Conservation (phyloP, 2,888 invertebrate species). For the Macrophya annulata region DNA sequence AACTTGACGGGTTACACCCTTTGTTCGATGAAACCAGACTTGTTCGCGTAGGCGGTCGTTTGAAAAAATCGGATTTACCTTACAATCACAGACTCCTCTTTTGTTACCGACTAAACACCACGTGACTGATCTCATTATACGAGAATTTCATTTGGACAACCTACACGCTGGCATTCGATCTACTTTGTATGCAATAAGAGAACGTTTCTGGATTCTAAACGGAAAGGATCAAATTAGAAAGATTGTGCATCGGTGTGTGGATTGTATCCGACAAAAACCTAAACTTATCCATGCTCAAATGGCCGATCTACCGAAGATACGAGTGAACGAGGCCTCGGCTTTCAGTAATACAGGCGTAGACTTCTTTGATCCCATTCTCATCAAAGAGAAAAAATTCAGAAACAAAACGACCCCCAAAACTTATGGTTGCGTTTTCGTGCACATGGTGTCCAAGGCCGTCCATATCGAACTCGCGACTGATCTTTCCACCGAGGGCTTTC, state of each 20-base stretch:
- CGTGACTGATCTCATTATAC: slow-evolving; percentile 58
- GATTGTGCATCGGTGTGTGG: slow-evolving; percentile 58
- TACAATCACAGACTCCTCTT: slow-evolving; percentile 55
- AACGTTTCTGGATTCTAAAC: slow-evolving; percentile 57
- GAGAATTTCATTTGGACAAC: slow-evolving; percentile 43
- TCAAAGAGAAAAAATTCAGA: slow-evolving; percentile 47
- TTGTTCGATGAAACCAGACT: slow-evolving; percentile 51
- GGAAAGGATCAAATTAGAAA: slow-evolving; percentile 55
- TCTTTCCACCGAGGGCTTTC: slow-evolving; percentile 3
- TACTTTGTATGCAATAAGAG: slow-evolving; percentile 53
- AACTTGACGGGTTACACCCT: neutral
- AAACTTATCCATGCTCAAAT: slow-evolving; percentile 58
- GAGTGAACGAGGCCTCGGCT: slow-evolving; percentile 51
- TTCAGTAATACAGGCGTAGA: slow-evolving; percentile 58
- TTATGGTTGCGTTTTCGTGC: slow-evolving; percentile 39
- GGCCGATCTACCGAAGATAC: slow-evolving; percentile 55
- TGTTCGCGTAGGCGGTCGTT: slow-evolving; percentile 58
- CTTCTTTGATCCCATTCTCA: slow-evolving; percentile 46
- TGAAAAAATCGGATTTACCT: slow-evolving; percentile 12
- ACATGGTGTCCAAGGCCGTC: slow-evolving; percentile 26
- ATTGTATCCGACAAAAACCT: slow-evolving; percentile 61
- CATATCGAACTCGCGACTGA: slow-evolving; percentile 17
- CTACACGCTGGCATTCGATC: slow-evolving; percentile 58
- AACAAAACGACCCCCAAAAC: slow-evolving; percentile 25
- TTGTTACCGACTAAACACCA: slow-evolving; percentile 56